phyloP scores from a whole-genome alignment of 2,797 vertebrate genomes.

The Chrysolophus pictus region DNA sequence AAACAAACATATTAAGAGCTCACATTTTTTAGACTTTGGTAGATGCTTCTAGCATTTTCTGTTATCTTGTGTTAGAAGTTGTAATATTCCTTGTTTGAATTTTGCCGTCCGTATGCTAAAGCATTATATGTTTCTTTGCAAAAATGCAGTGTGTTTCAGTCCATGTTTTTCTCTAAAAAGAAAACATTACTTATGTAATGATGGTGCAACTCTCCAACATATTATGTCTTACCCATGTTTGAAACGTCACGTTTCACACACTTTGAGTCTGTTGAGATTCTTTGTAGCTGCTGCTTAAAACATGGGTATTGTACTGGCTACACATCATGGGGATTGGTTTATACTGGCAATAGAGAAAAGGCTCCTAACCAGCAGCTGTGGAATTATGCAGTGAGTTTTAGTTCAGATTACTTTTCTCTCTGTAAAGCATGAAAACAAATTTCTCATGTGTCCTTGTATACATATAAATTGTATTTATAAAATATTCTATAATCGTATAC shows the following conservation, averaged over 20 bases:
- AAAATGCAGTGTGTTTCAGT: conserved; percentile 34
- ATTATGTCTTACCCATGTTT: not conserved
- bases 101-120: conserved; percentile 38
- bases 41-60: conserved; percentile 4
- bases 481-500: conserved; percentile 85
- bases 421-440: conserved; percentile 76
- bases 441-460: conserved; percentile 84
- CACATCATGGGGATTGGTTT: not conserved
- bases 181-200: not conserved
- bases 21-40: not conserved
- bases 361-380: conserved; percentile 73
- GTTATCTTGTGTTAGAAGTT: not conserved
- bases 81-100: conserved; percentile 1
- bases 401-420: conserved; percentile 63
- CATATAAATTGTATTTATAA: conserved; percentile 93
- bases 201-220: not conserved
- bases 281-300: conserved; percentile 57
- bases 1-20: not conserved
- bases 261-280: conserved; percentile 38
- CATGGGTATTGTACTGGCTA: conserved; percentile 33
- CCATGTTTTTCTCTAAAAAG: not conserved
- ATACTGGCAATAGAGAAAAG: conserved; percentile 22
- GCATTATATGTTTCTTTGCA: conserved; percentile 48
- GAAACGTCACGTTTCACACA: not conserved
- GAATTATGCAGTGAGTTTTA: conserved; percentile 52